Percentiles rank a stretch among this genome's conserved stretches.
phyloP scores from a whole-genome alignment of 2,113 vertebrate genomes.

The Triplophysa tibetana region DNA sequence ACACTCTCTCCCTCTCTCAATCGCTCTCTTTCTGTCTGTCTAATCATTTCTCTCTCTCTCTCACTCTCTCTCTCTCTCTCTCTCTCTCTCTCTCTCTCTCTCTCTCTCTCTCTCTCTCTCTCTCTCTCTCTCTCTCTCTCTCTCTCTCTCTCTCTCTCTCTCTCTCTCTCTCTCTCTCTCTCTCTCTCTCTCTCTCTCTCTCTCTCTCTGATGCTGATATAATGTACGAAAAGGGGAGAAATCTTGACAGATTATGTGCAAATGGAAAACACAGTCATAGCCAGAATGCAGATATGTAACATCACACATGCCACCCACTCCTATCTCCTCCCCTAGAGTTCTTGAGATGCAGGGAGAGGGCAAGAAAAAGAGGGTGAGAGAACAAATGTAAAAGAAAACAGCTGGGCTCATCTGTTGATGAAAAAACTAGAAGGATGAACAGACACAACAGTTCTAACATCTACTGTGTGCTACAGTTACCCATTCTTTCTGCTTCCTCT shows the following conservation, averaged over 20 bases:
- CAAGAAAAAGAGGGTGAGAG: background rate
- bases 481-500: background rate
- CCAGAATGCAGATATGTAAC: slow-evolving; percentile 49
- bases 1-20: slow-evolving; percentile 34
- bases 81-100: slow-evolving; percentile 26
- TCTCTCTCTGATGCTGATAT: slow-evolving; percentile 32
- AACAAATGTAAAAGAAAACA: slow-evolving; percentile 58
- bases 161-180: slow-evolving; percentile 29
- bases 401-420: slow-evolving; percentile 75
- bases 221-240: slow-evolving; percentile 51
- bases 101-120: slow-evolving; percentile 29
- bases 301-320: slow-evolving; percentile 17
- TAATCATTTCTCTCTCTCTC: slow-evolving; percentile 42
- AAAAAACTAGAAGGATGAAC: slow-evolving; percentile 47
- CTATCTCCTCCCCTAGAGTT: background rate
- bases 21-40: slow-evolving; percentile 30
- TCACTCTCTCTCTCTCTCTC: slow-evolving; percentile 31
- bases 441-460: slow-evolving; percentile 19
- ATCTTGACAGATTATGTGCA: slow-evolving; percentile 58
- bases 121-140: slow-evolving; percentile 28
- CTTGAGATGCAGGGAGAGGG: background rate
- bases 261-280: slow-evolving; percentile 41
- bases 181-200: slow-evolving; percentile 38
- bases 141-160: slow-evolving; percentile 31
- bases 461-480: slow-evolving; percentile 20